These are phyloP conservation scores for Melopsittacus undulatus DNA, from an alignment of 2,797 vertebrate species.

Conservation along the genomic window DNA sequence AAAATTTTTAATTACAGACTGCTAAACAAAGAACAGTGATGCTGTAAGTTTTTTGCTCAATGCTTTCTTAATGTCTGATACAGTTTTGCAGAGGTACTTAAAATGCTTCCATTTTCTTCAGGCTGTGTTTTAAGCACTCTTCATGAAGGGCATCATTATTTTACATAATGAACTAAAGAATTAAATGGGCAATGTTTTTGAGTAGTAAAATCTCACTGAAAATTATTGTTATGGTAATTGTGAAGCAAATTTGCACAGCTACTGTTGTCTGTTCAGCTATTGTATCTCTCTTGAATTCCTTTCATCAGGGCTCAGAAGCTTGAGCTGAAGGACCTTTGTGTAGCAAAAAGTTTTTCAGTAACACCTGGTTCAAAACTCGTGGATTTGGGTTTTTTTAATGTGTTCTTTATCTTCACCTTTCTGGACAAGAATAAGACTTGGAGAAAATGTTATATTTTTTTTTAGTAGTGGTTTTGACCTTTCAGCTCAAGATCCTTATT, in stretches of 20 bases:
- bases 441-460: neutral
- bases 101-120: neutral
- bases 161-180: neutral
- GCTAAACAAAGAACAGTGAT: neutral
- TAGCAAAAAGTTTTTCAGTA: neutral
- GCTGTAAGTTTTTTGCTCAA: neutral
- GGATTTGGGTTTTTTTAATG: neutral
- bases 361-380: neutral
- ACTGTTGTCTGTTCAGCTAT: neutral
- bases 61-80: neutral
- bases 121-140: neutral
- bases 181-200: neutral
- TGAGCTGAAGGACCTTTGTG: neutral
- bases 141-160: neutral
- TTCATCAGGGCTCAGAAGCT: neutral
- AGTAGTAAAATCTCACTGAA: neutral
- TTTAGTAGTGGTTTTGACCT: neutral
- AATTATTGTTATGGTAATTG: neutral
- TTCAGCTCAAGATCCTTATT: neutral
- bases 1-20: conserved; percentile 28
- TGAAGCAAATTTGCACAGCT: neutral
- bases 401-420: neutral
- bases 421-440: neutral
- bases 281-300: neutral
- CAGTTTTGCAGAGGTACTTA: neutral